A percentile compares a stretch with the other conserved stretches of the same genome.
Conservation (phyloP, 30 jellyfish, hydroid and myxozoan genomes). For the Sanderia malayensis region DNA sequence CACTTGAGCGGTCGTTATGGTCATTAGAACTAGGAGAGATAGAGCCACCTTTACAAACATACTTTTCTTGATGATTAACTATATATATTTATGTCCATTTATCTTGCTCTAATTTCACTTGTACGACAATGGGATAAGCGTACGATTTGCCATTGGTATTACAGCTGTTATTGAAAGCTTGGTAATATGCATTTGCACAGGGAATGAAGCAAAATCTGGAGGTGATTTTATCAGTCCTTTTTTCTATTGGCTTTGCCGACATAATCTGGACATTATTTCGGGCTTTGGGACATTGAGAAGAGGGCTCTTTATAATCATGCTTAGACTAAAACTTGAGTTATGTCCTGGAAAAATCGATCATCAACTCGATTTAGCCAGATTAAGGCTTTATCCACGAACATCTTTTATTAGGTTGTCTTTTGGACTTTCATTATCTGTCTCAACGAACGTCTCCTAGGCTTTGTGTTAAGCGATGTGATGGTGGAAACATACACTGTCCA, state of each 20-base stretch:
- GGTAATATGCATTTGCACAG: too few species aligned
- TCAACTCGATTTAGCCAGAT: conserved; percentile 7
- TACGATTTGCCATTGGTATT: too few species aligned
- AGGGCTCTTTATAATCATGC: neutral
- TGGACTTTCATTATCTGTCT: conserved; percentile 5
- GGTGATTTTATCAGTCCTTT: neutral
- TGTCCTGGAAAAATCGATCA: conserved; percentile 7
- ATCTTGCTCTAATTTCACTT: too few species aligned
- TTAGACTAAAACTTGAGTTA: neutral
- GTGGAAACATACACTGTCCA: too few species aligned
- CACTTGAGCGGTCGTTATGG: too few species aligned
- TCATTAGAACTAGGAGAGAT: too few species aligned
- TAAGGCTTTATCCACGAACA: neutral
- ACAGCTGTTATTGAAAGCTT: too few species aligned
- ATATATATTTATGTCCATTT: too few species aligned
- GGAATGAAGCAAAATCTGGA: neutral
- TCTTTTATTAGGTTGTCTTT: conserved; percentile 6
- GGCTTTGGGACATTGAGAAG: too few species aligned
- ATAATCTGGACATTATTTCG: conserved; percentile 1
- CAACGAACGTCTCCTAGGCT: neutral
- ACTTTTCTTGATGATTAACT: too few species aligned
- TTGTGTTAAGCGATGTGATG: neutral
- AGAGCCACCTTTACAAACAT: too few species aligned
- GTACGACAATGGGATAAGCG: too few species aligned
- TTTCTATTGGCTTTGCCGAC: conserved; percentile 3